Base-by-base conservation (phyloP, 2,113 vertebrate genomes). In the Hirundichthys speculiger region DNA sequence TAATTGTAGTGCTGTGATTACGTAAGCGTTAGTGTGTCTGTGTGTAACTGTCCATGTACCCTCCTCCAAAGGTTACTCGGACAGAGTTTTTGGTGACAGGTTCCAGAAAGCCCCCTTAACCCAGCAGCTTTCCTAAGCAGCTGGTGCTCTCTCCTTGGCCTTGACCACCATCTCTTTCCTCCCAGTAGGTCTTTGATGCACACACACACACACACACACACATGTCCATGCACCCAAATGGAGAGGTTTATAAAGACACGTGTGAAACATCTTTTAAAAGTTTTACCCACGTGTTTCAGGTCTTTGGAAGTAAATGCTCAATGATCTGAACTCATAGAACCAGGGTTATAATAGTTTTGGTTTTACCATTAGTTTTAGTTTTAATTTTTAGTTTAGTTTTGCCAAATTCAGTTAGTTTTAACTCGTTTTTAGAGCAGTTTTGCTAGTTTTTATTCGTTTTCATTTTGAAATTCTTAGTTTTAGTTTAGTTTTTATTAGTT, bases 81-180 rank as follows among this genome's bases (percentile, higher is more conserved):
- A 70, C 61, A 82, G 80, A 77, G 74, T 82, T 82, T n/a, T 80
- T 83, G 63, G 85, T 87, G 82, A 87, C 85, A 87, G 76, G 78
- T 51, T 84, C 69, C 73, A 89, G 80, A 86, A 86, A 87, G 80
- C 87, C 79, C 61, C 69, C 70, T 84, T 80, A 85, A 89, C 73
- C 85, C 80, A 76, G 76, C 73, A 84, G 87, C 84, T 85, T 85
- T 84, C 66, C 64, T 68, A 63, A 89, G 80, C 84, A 85, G 85
- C 83, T 89, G 87, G 70, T 80, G 78, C 71, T 80, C 78, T 85
- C 71, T 80, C 79, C 73, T 82, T 84, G 81, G 86, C 81, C 83
- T 80, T 69, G 75, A 79, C 75, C 80, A 51, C 66, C 58, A 62
- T 67, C 74, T 74, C 55, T 72, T 81, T 20, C 21, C 50, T 76